Evolutionary conservation across 2,888 invertebrate genomes (phyloP), one percentile per base, ranked within the genome.

Genomic region (Cephus spinipes): DNA sequence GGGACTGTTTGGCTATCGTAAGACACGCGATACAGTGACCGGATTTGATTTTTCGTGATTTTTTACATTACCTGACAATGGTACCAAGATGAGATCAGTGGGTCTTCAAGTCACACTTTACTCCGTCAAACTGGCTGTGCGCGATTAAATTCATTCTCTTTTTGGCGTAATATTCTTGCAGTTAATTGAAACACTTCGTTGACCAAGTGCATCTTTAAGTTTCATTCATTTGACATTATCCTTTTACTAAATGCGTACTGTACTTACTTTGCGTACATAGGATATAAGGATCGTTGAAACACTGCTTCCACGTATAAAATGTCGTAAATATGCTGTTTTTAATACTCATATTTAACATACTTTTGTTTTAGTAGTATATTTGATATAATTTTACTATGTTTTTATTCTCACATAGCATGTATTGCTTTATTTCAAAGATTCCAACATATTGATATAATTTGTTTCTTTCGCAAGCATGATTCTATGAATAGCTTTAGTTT

Each of bases 271-370:
- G 55, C 23, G 55, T 23, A 55, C 55, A 23, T 55, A 6, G 15
- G 55, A 33, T 68, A 73, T 73, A 23, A 23, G 55, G 73, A 34
- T 76, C 74, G 74, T 76, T n/a, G 36, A 75, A 73, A 75, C 75
- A 75, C 33, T 73, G 32, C 76, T 76, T 78, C 76, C 68, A 78
- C 36, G 34, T 78, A 69, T 74, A 76, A 78, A 74, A 76, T 78
- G 76, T 76, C 76, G 73, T 92, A 92, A 92, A 84, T 83, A 86
- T 87, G 83, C 83, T 83, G 79, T 82, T 81, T 85, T 83, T 84
- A 77, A 80, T 75, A 78, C 73, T 74, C 75, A 87, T 85, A 86
- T 85, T 86, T 80, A 84, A 85, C 84, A 85, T 85, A 85, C 86
- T 87, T 86, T 83, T 85, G 80, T 88, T 87, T 85, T 82, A 86